Evolutionary conservation across 2,797 vertebrate species (phyloP).

Genomic region (Sebastes hubbsi): DNA sequence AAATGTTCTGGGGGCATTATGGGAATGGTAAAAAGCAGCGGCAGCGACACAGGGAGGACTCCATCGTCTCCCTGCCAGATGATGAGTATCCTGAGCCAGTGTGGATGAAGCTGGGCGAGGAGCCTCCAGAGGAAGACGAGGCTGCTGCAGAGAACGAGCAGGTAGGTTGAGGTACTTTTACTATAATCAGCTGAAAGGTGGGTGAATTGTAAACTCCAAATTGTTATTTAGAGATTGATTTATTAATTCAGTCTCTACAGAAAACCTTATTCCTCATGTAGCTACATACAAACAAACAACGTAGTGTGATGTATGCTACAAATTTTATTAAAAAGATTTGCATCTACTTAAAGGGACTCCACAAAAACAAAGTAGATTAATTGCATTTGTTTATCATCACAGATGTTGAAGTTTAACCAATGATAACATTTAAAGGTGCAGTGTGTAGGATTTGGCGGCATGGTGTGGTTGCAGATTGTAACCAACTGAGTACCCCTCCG

Average conservation of each 20-base stretch:
- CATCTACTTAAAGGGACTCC: neutral
- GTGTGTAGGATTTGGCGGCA: too few species aligned
- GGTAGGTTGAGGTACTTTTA: slow-evolving; percentile 48
- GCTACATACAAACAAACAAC: neutral
- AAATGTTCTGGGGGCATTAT: slow-evolving; percentile 63
- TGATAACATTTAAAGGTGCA: neutral
- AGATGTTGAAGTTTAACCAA: neutral
- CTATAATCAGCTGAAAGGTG: neutral
- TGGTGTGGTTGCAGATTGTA: too few species aligned
- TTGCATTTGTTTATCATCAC: neutral
- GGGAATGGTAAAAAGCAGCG: slow-evolving; percentile 38
- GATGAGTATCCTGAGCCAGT: slow-evolving; percentile 73
- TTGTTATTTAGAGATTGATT: neutral
- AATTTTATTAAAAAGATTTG: neutral
- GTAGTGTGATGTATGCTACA: neutral
- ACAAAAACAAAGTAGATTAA: neutral
- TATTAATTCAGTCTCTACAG: neutral
- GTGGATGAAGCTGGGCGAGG: slow-evolving; percentile 73
- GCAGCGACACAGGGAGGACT: slow-evolving; percentile 51
- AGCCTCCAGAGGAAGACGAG: slow-evolving; percentile 59
- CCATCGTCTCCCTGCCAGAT: slow-evolving; percentile 57
- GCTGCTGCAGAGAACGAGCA: slow-evolving; percentile 47
- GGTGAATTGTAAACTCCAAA: neutral
- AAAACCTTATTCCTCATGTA: neutral
- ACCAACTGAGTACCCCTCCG: too few species aligned